Evolutionary conservation across 2,113 vertebrate species (phyloP).

Genomic region (Plecturocebus donacophilus): DNA sequence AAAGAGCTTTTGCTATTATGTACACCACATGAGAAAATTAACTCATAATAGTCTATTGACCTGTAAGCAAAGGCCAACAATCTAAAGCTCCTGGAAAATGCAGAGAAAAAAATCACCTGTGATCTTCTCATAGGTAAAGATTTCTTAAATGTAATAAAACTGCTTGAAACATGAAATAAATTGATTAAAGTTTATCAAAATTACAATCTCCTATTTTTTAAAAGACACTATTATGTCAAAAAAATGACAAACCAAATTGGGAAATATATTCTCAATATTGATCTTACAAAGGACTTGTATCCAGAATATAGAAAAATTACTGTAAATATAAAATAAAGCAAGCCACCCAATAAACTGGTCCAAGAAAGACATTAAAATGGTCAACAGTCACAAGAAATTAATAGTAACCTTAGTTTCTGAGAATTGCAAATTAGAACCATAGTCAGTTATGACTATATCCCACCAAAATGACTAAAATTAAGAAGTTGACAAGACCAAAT

Average conservation of each 20-base stretch:
- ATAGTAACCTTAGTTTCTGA: not conserved
- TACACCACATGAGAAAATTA: not conserved
- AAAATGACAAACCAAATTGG: not conserved
- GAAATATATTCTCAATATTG: not conserved
- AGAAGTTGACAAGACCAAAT: not conserved
- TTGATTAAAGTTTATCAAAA: not conserved
- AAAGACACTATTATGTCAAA: not conserved
- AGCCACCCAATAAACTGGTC: not conserved
- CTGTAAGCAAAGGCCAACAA: not conserved
- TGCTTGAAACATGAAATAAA: not conserved
- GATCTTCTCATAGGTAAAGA: not conserved
- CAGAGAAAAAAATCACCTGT: not conserved
- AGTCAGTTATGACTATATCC: not conserved
- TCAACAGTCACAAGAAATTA: not conserved
- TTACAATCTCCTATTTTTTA: not conserved
- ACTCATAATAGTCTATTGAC: not conserved
- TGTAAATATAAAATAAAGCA: not conserved
- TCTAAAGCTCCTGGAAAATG: not conserved
- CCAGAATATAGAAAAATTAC: not conserved
- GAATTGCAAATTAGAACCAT: not conserved
- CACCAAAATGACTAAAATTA: not conserved
- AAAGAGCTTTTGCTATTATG: not conserved
- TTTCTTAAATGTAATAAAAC: not conserved
- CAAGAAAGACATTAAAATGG: not conserved
- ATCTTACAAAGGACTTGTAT: not conserved